Base-by-base conservation (phyloP, 2,888 invertebrate genomes). In the Drosophila sordidula region DNA sequence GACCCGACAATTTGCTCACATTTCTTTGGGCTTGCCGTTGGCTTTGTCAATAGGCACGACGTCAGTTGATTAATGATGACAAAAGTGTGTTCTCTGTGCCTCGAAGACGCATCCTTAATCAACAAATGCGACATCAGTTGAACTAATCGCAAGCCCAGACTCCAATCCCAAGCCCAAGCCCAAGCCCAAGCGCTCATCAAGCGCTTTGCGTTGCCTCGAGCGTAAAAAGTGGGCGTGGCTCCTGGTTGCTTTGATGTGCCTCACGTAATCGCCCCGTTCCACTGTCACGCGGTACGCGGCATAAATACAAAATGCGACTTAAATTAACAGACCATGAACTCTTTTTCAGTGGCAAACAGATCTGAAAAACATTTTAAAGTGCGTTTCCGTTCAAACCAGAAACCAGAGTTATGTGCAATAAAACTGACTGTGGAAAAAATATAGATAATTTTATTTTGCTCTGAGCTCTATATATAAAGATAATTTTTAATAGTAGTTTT, bases 31-130 rank as follows among this genome's bases (percentile, higher is more conserved):
- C 3, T 4, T 4, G 9, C 32, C 51, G 29, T n/a, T 51, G 54
- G 64, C 86, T 76, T 66, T 80, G 80, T 75, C 84, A 68, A 80
- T 83, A 68, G 75, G 83, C 78, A 69, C 59, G 66, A 57, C 71
- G 69, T 55, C 81, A 68, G 66, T 80, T 84, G 83, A 84, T 84
- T 84, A 84, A 84, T 89, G 89, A 84, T 84, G 87, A 84, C 83
- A 83, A 89, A 80, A 86, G 79, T 66, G 68, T 74, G 41, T 64
- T 55, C 67, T 45, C 46, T 44, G 25, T 32, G 11, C 14, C 51
- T 9, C 50, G 39, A 38, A 80, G 70, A 56, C 44, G 51, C 38
- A 58, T 62, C 59, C 84, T 84, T 84, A 87, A 89, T 84, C 83
- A 84, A 78, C 84, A 78, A 72, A 80, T 72, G 78, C 65, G 87